phyloP scores from a whole-genome alignment of 2,888 invertebrate species.

The Esperia sulphurella region DNA sequence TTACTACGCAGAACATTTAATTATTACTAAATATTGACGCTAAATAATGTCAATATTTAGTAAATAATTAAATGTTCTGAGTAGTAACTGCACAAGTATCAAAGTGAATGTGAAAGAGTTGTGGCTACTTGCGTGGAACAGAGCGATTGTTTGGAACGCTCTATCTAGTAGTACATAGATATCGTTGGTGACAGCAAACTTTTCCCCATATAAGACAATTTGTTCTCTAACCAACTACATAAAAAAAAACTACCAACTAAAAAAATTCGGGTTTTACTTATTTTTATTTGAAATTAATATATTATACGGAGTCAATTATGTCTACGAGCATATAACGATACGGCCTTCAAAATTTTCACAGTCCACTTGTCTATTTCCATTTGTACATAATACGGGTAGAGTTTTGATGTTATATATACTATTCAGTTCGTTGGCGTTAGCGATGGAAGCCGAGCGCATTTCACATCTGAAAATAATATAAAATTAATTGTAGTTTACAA shows the following conservation, averaged over 20 bases:
- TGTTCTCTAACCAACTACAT: no score
- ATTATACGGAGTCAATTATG: conserved; percentile 15
- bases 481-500: not conserved
- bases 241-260: not conserved
- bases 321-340: conserved; percentile 21
- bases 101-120: no score
- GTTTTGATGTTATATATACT: not conserved
- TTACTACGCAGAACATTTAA: no score
- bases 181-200: no score
- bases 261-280: conserved; percentile 46
- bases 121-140: no score
- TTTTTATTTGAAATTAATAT: conserved; percentile 43
- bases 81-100: no score
- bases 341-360: conserved; percentile 64
- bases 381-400: not conserved
- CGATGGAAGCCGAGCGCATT: not conserved
- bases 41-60: no score
- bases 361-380: conserved; percentile 27
- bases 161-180: no score
- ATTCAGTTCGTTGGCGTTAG: not conserved
- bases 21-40: no score
- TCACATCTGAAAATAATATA: not conserved
- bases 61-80: no score
- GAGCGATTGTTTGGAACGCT: no score
- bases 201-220: no score